Evolutionary conservation across 2,797 vertebrate species (phyloP), one percentile per base, ranked within the genome.

Genomic region (Semaprochilodus insignis): DNA sequence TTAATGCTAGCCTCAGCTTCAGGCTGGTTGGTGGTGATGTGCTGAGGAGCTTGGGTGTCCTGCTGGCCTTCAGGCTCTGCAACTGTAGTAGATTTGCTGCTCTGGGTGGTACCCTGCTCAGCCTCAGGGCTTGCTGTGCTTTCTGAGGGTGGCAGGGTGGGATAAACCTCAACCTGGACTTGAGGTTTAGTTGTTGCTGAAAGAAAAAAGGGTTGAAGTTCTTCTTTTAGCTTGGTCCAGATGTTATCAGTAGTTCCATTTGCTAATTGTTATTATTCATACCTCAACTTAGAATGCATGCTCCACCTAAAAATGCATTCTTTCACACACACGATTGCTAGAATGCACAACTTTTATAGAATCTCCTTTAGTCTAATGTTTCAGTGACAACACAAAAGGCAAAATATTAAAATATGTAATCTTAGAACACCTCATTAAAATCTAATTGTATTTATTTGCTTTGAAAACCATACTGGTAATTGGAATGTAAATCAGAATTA

Each of bases 1-100:
- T 66, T 65, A 19, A 65, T 1, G 1, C 70, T 81, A 57, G 72
- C 16, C 74, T 63, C 69, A 62, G 77, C 27, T 23, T 70, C 69
- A 48, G 57, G 17, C 14, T 48, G 14, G 77, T 52, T 21, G 55
- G 51, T 23, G 73, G n/a, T 13, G 1, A 57, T 62, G 40, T 78
- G 60, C 7, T 60, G 69, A 34, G 79, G 70, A 31, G 27, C 77
- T 36, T 75, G 48, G 36, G 71, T 75, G n/a, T 11, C 63, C 51
- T 17, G 25, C 25, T 71, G 36, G 3, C 21, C 14, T 48, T 21
- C 14, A 27, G 16, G 19, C 16, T 54, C 34, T 15, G 27, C 51
- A 23, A 31, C 27, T 27, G 65, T 69, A 13, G n/a, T 31, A 52
- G 54, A 23, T 31, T 40, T 13, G 4, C 16, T 23, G 10, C n/a